Evolutionary conservation across 2,113 vertebrate species (phyloP), one percentile per base, ranked within the genome.

Genomic region (Scatophagus argus): DNA sequence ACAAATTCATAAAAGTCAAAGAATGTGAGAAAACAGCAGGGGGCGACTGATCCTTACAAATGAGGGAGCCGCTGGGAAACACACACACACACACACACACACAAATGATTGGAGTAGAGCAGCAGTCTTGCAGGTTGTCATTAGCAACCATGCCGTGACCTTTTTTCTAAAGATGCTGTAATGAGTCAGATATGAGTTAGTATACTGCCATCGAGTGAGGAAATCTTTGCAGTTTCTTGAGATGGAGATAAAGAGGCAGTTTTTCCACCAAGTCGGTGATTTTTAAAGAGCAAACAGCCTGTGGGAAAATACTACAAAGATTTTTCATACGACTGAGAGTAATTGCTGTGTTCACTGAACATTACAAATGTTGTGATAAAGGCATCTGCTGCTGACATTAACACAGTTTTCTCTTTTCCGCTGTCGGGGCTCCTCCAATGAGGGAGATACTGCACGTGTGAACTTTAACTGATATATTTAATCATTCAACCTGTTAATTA

Each of bases 81-180:
- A 74, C 60, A 78, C 61, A 69, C 27, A 29, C 21, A 69, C 16
- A 39, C 64, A 38, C 31, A 78, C 25, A 77, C 79, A 75, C 31
- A 74, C 62, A 66, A n/a, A 27, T 21, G 41, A 43, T 71, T 25
- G 8, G 1, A 72, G 58, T 3, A 29, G 54, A 81, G 85, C 81
- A 79, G 76, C 69, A 86, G 67, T 67, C 87, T 87, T 3, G 8
- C 76, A 64, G 79, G 92, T 93, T 93, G 92, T 90, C 89, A 91
- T 86, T 90, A 84, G 92, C 90, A 93, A 93, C 92, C 14, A 14
- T 66, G 81, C 72, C 58, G 14, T 91, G 89, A 90, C 90, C 90
- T 78, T 92, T 74, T 83, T 81, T 54, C 65, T 51, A 55, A 82
- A 86, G 70, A 87, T 79, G 81, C 59, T 86, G 67, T 72, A 79